These are phyloP conservation scores for Copsychus sechellarum DNA, from an alignment of 2,113 vertebrate genomes.

Conservation along the genomic window DNA sequence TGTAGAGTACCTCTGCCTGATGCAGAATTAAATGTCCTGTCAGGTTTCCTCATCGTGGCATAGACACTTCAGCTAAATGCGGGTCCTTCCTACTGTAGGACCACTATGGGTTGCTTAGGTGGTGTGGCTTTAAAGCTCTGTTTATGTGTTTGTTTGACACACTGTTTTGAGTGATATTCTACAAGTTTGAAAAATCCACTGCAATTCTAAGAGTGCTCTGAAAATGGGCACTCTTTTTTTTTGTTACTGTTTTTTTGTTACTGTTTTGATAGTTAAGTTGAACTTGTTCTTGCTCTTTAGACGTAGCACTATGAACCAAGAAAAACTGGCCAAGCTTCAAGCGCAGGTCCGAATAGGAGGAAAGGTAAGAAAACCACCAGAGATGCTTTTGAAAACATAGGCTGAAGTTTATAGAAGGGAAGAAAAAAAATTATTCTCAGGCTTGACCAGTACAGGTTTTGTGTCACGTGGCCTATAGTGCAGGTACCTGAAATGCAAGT, in stretches of 20 bases:
- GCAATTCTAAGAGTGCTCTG: neutral
- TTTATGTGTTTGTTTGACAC: neutral
- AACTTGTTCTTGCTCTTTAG: conserved; percentile 3
- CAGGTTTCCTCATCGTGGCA: neutral
- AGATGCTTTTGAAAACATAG: neutral
- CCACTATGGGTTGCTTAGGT: neutral
- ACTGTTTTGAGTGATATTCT: neutral
- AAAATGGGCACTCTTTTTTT: neutral
- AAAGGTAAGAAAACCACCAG: conserved; percentile 82
- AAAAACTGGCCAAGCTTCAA: conserved; percentile 97
- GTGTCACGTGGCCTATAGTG: neutral
- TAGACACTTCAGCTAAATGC: neutral
- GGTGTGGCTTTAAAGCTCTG: neutral
- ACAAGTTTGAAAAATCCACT: accelerated
- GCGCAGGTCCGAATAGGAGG: conserved; percentile 99
- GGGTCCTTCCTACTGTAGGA: neutral
- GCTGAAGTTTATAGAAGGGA: neutral
- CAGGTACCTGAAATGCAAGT: neutral
- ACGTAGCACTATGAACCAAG: conserved; percentile 90
- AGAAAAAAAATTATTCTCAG: no score
- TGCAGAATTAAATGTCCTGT: neutral
- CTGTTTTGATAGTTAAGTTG: neutral
- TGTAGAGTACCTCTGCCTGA: neutral
- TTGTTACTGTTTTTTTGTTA: neutral
- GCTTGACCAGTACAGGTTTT: neutral